Conservation (phyloP, 2,888 invertebrate genomes). For the Lasioglossum oenotherae region DNA sequence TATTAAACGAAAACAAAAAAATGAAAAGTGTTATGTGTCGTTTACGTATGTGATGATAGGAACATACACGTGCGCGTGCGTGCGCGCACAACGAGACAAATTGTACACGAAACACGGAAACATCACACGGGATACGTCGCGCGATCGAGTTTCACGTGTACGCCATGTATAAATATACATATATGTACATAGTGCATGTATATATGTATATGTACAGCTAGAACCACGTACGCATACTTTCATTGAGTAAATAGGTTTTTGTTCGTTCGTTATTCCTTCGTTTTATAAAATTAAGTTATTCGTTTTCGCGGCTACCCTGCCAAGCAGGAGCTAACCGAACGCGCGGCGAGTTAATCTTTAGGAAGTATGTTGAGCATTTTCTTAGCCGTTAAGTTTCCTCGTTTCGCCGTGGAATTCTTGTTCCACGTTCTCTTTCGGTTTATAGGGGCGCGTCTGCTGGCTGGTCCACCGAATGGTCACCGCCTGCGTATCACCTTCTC, state of each 20-base stretch:
- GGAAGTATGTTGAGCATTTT: slow-evolving; percentile 58
- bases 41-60: slow-evolving; percentile 70
- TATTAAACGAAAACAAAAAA: slow-evolving; percentile 40
- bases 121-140: slow-evolving; percentile 53
- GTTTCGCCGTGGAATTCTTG: slow-evolving; percentile 22
- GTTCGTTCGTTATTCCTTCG: neutral
- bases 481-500: neutral
- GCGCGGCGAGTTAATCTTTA: slow-evolving; percentile 50
- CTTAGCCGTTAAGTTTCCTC: slow-evolving; percentile 70
- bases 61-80: slow-evolving; percentile 55
- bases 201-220: slow-evolving; percentile 2
- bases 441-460: neutral
- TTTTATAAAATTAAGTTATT: slow-evolving; percentile 13
- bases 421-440: slow-evolving; percentile 3
- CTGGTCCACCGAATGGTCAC: neutral
- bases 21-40: slow-evolving; percentile 68
- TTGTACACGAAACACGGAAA: slow-evolving; percentile 1
- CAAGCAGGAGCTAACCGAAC: slow-evolving; percentile 65
- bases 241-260: slow-evolving; percentile 6
- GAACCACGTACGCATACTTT: slow-evolving; percentile 12
- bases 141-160: slow-evolving; percentile 16
- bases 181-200: neutral
- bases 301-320: slow-evolving; percentile 63
- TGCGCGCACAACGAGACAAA: neutral
- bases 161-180: slow-evolving; percentile 1